Evolutionary conservation across 2,113 vertebrate species (phyloP), one percentile per base, ranked within the genome.

Genomic region (Gymnobelideus leadbeateri): DNA sequence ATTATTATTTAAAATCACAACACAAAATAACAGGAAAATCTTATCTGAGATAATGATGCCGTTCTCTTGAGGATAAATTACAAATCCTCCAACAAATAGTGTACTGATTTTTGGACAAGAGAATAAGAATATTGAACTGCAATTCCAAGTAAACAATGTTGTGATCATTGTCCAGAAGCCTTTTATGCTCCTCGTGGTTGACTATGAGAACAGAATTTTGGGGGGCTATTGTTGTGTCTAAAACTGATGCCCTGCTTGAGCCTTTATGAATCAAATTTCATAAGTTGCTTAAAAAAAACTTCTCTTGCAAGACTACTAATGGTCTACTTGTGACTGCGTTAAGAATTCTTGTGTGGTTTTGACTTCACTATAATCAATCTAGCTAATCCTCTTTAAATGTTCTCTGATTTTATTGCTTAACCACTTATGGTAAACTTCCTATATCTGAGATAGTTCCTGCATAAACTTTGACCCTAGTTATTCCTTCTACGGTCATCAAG

Each of bases 1-100:
- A 50, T 52, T 95, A 92, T 91, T 93, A 14, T 89, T 96, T 90
- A 93, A 89, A 94, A 55, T 93, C 90, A 55, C 43, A 51, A 37
- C 25, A 52, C 57, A 54, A 26, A 50, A 47, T 94, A 53, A 47
- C 6, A 84, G 11, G 61, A 51, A 28, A 55, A 43, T n/a, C 49
- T 50, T 31, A 25, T 52, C 37, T 50, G 50, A n/a, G 37, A 16
- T 55, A 95, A 55, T 92, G 94, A 54, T 61, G 68, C 50, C 37
- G n/a, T 94, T 96, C 54, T 91, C 46, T 47, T 24, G 9, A 0
- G 26, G n/a, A 50, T 91, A 25, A 92, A 93, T 8, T 52, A 47
- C 37, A 28, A 50, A 19, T 51, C 92, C n/a, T 95, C 68, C 37
- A 92, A 54, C 37, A 90, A 92, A 55, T n/a, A 25, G 37, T 23